These are phyloP conservation scores for Hylaeus volcanicus DNA, from an alignment of 1,140 invertebrate species.

Conservation along the genomic window DNA sequence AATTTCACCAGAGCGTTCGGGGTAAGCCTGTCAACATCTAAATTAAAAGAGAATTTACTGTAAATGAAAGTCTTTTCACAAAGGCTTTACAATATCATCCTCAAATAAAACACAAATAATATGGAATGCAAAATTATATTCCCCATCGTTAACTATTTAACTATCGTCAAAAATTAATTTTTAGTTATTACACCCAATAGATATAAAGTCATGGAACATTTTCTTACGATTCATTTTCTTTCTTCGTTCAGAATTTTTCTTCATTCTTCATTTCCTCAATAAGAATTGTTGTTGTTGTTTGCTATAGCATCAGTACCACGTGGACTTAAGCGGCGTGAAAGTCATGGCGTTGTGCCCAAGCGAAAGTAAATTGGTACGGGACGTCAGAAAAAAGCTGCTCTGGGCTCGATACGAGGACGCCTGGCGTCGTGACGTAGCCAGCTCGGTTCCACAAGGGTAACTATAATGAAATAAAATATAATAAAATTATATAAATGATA, in stretches of 20 bases:
- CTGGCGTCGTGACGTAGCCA: constrained; percentile 85
- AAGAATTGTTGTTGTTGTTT: constrained; percentile 6
- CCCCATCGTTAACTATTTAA: not conserved
- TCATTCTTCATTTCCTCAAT: not conserved
- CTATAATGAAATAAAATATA: not conserved
- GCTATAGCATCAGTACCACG: constrained; percentile 79
- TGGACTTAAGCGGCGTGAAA: constrained; percentile 80
- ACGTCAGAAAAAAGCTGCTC: constrained; percentile 81
- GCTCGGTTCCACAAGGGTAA: constrained; percentile 84
- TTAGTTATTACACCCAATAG: too few species aligned
- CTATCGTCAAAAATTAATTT: not conserved
- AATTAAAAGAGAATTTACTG: not conserved
- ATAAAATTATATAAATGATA: too few species aligned
- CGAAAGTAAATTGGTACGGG: constrained; percentile 77
- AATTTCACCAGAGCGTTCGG: constrained; percentile 88
- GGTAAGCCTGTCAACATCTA: constrained; percentile 60
- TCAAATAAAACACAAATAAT: too few species aligned
- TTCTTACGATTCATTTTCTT: too few species aligned
- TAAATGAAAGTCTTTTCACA: too few species aligned
- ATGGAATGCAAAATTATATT: too few species aligned
- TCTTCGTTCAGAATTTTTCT: not conserved
- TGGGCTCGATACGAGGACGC: constrained; percentile 86
- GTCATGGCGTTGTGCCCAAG: constrained; percentile 82
- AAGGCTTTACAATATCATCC: too few species aligned
- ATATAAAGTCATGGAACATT: too few species aligned